Conservation (phyloP, 2,797 vertebrate species). For the Dendrocincla fuliginosa region DNA sequence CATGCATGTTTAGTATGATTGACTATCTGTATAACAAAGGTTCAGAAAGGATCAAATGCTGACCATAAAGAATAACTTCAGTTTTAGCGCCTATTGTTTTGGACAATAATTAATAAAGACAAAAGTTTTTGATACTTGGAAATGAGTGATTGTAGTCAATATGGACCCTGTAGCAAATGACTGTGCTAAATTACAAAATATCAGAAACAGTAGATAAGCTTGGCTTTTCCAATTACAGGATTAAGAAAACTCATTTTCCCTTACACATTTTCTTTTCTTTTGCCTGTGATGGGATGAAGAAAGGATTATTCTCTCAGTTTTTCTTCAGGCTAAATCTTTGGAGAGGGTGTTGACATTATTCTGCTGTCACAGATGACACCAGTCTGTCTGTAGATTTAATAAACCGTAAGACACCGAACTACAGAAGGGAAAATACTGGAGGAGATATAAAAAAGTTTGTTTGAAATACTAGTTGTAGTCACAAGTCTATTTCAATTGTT, state of each 20-base stretch:
- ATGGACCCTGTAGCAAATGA: background rate
- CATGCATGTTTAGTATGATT: background rate
- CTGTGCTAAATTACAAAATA: background rate
- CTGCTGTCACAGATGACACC: background rate
- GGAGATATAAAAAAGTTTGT: background rate
- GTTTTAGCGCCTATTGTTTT: background rate
- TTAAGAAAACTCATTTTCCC: background rate
- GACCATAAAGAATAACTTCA: background rate
- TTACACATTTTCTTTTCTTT: background rate
- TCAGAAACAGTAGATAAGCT: background rate
- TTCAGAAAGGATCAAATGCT: background rate
- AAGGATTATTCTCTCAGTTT: background rate
- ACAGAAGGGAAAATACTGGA: background rate
- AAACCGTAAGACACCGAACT: background rate
- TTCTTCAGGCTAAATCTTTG: background rate
- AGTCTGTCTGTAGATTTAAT: background rate
- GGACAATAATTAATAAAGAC: background rate
- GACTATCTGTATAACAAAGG: background rate
- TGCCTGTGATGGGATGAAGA: background rate
- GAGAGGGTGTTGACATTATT: background rate
- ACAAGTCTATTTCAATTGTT: background rate
- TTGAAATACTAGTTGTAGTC: background rate
- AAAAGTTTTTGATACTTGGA: background rate
- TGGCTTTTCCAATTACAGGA: background rate
- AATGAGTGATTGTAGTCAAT: background rate